Evolutionary conservation across 1,140 invertebrate species (phyloP), one percentile per base, ranked within the genome.

Genomic region (Metopolophium dirhodum): DNA sequence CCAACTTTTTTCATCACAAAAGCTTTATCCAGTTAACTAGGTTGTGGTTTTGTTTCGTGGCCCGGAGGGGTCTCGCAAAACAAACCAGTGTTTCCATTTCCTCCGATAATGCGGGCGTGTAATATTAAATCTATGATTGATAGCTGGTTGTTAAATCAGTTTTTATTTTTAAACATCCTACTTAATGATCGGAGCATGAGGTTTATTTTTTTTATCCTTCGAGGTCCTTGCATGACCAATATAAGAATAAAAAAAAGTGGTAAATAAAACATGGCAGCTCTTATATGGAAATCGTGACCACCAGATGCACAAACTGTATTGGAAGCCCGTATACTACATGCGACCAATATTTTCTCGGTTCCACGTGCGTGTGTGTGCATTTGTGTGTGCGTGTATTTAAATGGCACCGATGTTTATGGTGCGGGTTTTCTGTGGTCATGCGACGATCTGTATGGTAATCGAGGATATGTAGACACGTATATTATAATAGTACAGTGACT

Each of bases 101-200:
- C 18, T 93, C 49, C 35, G 23, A 51, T 86, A 57, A 92, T 54
- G 82, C 82, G 77, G 82, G n/a, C 47, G 49, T n/a, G 68, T 92
- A 77, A n/a, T 82, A 92, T 91, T 92, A 92, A 92, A 85, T 49
- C 45, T 92, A 92, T 93, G 82, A 93, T 93, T 86, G 91, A 93
- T 86, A 51, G 35, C 26, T 57, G 49, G 77, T 57, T 85, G 82
- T 86, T 93, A 86, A 93, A 54, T 93, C 82, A 35, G 51, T n/a
- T 93, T 93, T 93, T 93, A 93, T 93, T 93, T 93, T 93, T 86
- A 83, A 92, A 92, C 91, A 47, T n/a, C 14, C 77, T 54, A 85
- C 82, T 93, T 86, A 86, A 86, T 45, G 91, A 57, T 86, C 37
- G 26, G 37, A 83, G 51, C 47, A 51, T 82, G 14, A 82, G 47